Conservation (phyloP, 2,797 vertebrate genomes). For the Phoeniculus purpureus region DNA sequence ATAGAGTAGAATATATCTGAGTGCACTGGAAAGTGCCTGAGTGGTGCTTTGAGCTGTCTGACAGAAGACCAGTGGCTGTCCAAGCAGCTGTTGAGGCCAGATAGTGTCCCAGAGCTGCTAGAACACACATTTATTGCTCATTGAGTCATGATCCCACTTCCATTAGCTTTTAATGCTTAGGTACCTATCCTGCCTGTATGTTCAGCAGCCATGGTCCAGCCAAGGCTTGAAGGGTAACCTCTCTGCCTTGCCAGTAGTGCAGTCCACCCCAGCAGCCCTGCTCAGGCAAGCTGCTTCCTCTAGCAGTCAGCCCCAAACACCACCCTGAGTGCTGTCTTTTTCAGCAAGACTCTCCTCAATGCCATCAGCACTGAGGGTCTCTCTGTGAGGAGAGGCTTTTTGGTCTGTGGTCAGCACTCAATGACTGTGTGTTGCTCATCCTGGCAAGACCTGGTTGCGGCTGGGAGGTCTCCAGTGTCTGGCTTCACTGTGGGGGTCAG, state of each 20-base stretch:
- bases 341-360: background rate
- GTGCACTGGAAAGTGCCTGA: background rate
- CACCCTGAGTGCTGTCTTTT: background rate
- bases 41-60: background rate
- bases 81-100: background rate
- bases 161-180: background rate
- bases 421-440: fast-evolving
- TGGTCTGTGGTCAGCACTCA: background rate
- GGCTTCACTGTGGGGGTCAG: background rate
- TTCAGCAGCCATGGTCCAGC: background rate
- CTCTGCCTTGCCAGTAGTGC: fast-evolving
- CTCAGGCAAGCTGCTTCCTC: background rate
- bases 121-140: background rate
- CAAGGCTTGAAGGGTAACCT: background rate
- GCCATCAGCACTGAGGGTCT: background rate
- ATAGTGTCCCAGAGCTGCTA: background rate
- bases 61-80: background rate
- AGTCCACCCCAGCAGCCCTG: background rate
- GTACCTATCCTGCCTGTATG: background rate
- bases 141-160: background rate
- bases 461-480: background rate
- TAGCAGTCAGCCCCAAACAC: background rate
- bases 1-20: background rate
- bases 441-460: background rate
- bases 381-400: background rate